Conservation (phyloP, 2,797 vertebrate genomes). For the Oreonectes daqikongensis region DNA sequence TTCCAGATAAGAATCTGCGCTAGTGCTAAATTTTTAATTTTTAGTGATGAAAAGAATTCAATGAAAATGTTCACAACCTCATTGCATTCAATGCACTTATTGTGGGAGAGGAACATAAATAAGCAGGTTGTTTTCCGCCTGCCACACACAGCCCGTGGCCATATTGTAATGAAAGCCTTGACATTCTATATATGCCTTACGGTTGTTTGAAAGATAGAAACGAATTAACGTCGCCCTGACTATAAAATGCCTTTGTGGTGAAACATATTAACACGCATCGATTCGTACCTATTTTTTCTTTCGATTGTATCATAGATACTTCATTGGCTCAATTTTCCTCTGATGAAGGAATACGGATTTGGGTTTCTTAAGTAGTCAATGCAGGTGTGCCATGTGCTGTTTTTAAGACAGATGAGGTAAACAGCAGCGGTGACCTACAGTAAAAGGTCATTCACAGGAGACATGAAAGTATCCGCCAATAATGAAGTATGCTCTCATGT, state of each 20-base stretch:
- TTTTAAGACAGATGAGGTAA: neutral
- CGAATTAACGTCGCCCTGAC: slow-evolving; percentile 35
- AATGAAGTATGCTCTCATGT: neutral
- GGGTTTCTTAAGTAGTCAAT: neutral
- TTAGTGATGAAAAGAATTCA: slow-evolving; percentile 74
- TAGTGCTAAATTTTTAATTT: slow-evolving; percentile 82
- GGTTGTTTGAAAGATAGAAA: slow-evolving; percentile 68
- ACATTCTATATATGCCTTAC: slow-evolving; percentile 72
- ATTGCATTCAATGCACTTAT: slow-evolving; percentile 61
- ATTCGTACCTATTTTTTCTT: slow-evolving; percentile 5
- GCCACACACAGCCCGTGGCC: slow-evolving; percentile 68
- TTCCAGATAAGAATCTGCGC: slow-evolving; percentile 77
- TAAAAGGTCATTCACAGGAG: slow-evolving; percentile 4
- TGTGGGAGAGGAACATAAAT: slow-evolving; percentile 71
- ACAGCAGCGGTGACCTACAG: neutral
- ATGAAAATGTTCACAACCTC: slow-evolving; percentile 59
- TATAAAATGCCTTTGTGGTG: slow-evolving; percentile 30
- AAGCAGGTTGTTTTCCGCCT: slow-evolving; percentile 66
- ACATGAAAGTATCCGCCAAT: neutral
- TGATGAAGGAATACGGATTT: slow-evolving; percentile 6
- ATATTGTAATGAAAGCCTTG: slow-evolving; percentile 76
- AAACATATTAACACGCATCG: slow-evolving; percentile 31
- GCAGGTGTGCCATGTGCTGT: neutral
- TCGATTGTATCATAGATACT: slow-evolving; percentile 25
- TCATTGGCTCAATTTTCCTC: slow-evolving; percentile 15